These are phyloP conservation scores for Brassicogethes aeneus DNA, from an alignment of 2,888 invertebrate species.

Conservation along the genomic window DNA sequence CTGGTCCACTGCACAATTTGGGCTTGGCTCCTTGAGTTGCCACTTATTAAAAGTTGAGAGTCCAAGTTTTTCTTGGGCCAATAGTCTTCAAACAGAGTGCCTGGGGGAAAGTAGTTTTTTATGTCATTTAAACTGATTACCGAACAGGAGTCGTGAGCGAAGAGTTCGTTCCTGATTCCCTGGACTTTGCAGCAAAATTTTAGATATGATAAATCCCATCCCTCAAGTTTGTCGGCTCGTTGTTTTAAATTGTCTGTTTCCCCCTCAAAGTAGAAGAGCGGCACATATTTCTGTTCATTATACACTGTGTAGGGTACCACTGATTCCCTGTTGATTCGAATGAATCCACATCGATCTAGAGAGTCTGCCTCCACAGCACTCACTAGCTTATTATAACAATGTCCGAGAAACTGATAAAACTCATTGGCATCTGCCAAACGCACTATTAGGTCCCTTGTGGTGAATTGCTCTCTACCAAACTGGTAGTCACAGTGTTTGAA, in stretches of 20 bases:
- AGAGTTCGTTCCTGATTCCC: constrained; percentile 83
- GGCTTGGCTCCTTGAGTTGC: constrained; percentile 46
- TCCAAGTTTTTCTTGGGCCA: constrained; percentile 88
- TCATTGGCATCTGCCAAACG: constrained; percentile 79
- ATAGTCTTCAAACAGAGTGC: constrained; percentile 85
- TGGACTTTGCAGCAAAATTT: constrained; percentile 94
- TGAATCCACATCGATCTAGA: constrained; percentile 81
- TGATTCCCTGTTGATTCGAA: constrained; percentile 85
- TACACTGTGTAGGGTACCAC: constrained; percentile 87
- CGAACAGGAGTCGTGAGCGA: constrained; percentile 83
- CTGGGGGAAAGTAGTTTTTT: constrained; percentile 82
- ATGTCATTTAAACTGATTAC: constrained; percentile 86
- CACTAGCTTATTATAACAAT: constrained; percentile 77
- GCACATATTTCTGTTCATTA: constrained; percentile 78
- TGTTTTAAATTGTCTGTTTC: constrained; percentile 86
- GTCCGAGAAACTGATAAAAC: constrained; percentile 83
- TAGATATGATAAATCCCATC: constrained; percentile 87
- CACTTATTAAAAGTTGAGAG: constrained; percentile 64
- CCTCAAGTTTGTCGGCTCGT: constrained; percentile 78
- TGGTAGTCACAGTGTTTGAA: constrained; percentile 83
- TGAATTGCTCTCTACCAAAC: constrained; percentile 82
- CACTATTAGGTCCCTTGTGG: constrained; percentile 83
- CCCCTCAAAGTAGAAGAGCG: constrained; percentile 83
- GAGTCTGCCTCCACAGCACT: constrained; percentile 54
- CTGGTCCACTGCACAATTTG: constrained; percentile 66